Evolutionary conservation across 2,797 vertebrate species (phyloP), one percentile per base, ranked within the genome.

Genomic region (Neosilurus hyrtlii): DNA sequence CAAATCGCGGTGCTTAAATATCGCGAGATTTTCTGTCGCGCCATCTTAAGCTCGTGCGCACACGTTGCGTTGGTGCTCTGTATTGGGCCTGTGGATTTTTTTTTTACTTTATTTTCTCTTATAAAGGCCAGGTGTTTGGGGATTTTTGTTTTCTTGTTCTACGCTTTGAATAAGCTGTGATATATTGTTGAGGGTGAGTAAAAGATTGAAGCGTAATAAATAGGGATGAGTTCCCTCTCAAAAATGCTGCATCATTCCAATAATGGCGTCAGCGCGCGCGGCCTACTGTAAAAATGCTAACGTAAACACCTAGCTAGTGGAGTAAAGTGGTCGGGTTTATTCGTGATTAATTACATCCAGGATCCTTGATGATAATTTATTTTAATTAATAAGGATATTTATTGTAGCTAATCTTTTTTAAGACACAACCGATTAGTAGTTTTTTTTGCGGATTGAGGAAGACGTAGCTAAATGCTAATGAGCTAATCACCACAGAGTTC

Each of bases 21-120:
- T 65, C 79, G 74, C 80, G 80, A 78, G 66, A 85, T 1, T 14
- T 35, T 5, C n/a, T 15, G 9, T n/a, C 22, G 73, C 83, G 83
- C 83, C 79, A 78, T 85, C 56, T 82, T 66, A 65, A 57, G 8
- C 22, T 7, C 11, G 54, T 3, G 16, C 12, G 30, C 14, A 14
- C 22, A 1, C 14, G 5, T 1, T 18, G 2, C 35, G 52, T 80
- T 80, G 9, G 9, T 4, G 3, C 10, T n/a, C 43, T 4, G 68
- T 30, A 2, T 30, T 30, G 30, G 30, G 30, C n/a, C n/a, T n/a
- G n/a, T n/a, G n/a, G n/a, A n/a, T 30, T 30, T 30, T 30, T 30
- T 30, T 30, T 30, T 30, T 30, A 30, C 2, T 30, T 30, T 30
- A 30, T 30, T 30, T 30, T 30, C 30, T 15, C 1, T 22, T 37